phyloP scores from a whole-genome alignment of 2,797 vertebrate species.

The Melanotaenia parkinsoni region DNA sequence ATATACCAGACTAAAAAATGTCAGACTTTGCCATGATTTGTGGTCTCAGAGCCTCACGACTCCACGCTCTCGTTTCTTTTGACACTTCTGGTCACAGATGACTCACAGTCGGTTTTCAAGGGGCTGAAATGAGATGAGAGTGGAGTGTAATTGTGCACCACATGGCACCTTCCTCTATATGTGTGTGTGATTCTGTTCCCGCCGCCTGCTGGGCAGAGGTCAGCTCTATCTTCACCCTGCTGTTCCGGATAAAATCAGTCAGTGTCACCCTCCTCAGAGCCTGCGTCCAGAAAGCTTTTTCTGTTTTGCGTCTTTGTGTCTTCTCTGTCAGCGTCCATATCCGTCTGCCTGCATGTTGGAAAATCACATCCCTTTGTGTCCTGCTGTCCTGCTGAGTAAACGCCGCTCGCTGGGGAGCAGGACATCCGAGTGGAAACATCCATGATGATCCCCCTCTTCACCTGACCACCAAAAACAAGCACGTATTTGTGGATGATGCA shows the following conservation, averaged over 20 bases:
- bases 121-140: too few relatives aligned
- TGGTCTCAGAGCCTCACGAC: too few relatives aligned
- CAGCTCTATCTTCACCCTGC: too few relatives aligned
- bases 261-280: not conserved
- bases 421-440: conserved; percentile 61
- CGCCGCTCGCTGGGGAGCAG: conserved; percentile 23
- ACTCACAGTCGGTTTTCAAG: too few relatives aligned
- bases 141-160: too few relatives aligned
- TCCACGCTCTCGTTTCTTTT: too few relatives aligned
- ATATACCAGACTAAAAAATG: too few relatives aligned
- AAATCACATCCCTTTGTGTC: conserved; percentile 25
- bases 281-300: conserved; percentile 1
- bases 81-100: too few relatives aligned
- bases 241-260: conserved; percentile 1
- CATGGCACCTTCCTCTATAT: too few relatives aligned
- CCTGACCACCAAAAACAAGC: conserved; percentile 16
- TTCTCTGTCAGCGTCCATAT: not conserved
- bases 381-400: conserved; percentile 51
- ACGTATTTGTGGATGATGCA: conserved; percentile 33
- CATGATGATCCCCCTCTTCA: conserved; percentile 2
- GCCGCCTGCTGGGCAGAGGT: too few relatives aligned
- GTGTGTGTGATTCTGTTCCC: too few relatives aligned
- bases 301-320: conserved; percentile 1
- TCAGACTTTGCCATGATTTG: too few relatives aligned
- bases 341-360: conserved; percentile 12